Evolutionary conservation across 2,113 vertebrate genomes (phyloP), one percentile per base, ranked within the genome.

Genomic region (Neolamprologus longior): DNA sequence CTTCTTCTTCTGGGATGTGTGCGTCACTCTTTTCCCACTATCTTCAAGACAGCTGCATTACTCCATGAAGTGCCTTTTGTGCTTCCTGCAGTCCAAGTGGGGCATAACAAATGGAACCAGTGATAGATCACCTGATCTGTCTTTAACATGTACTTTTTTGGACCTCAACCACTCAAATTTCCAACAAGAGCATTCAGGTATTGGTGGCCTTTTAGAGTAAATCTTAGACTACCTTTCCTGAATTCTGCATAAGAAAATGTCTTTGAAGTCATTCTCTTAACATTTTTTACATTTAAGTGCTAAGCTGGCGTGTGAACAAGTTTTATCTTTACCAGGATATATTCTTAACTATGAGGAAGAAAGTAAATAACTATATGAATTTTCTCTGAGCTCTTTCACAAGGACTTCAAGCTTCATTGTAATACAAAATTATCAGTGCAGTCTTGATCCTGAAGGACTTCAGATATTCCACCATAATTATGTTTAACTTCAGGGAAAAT

Each of bases 21-120:
- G 84, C n/a, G 5, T 14, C 53, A 35, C 61, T 79, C n/a, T 37
- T 89, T 92, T 86, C 84, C 88, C 80, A 89, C 86, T 57, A 71
- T 90, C 40, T 73, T 58, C 37, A 76, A 66, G 58, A 68, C 33
- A 76, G 83, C 81, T 92, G 66, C 66, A 84, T 90, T 85, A 85
- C 28, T 54, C 63, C n/a, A 82, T 55, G 87, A 89, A 85, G 81
- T 50, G 8, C 24, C 40, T 52, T 42, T 17, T 66, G 28, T 55
- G 73, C 63, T 33, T 71, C 58, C 83, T 55, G 45, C 35, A 11
- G 54, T 10, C n/a, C 7, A 42, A 35, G 76, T 54, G 31, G 50
- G 26, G 71, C 42, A 15, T 13, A 26, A 24, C 42, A 55, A 55
- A 71, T 14, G 66, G 9, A 40, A 40, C 73, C 71, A 21, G n/a